Evolutionary conservation across 1,140 invertebrate genomes (phyloP), one percentile per base, ranked within the genome.

Genomic region (Semibalanus balanoides): DNA sequence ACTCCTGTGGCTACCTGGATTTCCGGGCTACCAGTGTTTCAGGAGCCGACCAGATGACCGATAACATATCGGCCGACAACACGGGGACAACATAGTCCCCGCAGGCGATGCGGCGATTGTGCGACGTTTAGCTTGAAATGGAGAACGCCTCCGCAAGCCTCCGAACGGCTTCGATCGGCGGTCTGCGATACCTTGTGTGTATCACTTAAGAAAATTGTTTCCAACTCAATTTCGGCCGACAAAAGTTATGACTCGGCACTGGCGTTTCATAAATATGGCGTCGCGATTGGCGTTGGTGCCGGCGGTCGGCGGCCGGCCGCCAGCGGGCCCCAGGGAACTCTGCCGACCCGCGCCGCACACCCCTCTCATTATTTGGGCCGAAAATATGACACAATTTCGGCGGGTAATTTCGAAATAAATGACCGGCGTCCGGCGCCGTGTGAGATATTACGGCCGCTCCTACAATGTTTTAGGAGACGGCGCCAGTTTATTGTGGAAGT

Each of bases 141-240:
- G n/a, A n/a, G n/a, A n/a, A n/a, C n/a, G n/a, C n/a, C n/a, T n/a
- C n/a, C n/a, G n/a, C n/a, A n/a, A n/a, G 35, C 35, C 17, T 17
- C 22, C 51, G 51, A 64, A 64, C 51, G 51, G 11, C 51, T 64
- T 64, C 51, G 51, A 64, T 64, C 51, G 1, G 11, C 51, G 51
- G 5, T 1, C 51, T 19, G 14, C 1, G 51, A 1, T 25, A 19
- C 51, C 51, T 25, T 64, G 51, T 64, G 51, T 64, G 51, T 64
- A 64, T 64, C 51, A 64, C 51, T 64, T 64, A 64, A 64, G 51
- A 64, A 64, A 64, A 64, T 64, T 64, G 51, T 64, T 64, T 64
- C 51, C 51, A 64, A 64, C 51, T 64, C 51, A 64, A 64, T 64
- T 64, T 64, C 51, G 51, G 51, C 51, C 51, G 51, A 64, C 51